phyloP scores from a whole-genome alignment of 2,888 invertebrate genomes.

The Andrena bucephala region DNA sequence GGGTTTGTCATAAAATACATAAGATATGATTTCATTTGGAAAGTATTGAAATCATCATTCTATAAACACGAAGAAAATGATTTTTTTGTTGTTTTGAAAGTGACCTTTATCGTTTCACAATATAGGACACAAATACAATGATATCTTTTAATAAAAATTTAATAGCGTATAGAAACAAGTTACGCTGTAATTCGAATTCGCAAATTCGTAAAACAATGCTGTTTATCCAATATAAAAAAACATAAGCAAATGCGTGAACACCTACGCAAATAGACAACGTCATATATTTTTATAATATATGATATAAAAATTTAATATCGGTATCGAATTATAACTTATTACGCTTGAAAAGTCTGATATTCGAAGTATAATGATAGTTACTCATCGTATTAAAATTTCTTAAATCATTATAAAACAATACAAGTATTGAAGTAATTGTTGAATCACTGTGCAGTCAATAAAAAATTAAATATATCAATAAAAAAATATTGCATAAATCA shows the following conservation, averaged over 20 bases:
- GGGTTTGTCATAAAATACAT: background rate
- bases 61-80: conserved; percentile 49
- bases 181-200: background rate
- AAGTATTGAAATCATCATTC: conserved; percentile 1
- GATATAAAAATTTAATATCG: conserved; percentile 16
- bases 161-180: conserved; percentile 16
- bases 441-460: conserved; percentile 35
- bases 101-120: background rate
- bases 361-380: conserved; percentile 48
- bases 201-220: background rate
- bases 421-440: conserved; percentile 17
- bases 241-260: conserved; percentile 21
- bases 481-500: conserved; percentile 23
- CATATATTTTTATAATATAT: conserved; percentile 19
- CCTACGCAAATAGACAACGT: conserved; percentile 23
- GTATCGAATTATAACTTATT: conserved; percentile 23
- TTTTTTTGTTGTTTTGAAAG: conserved; percentile 44
- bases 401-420: conserved; percentile 42
- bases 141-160: conserved; percentile 11
- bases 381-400: conserved; percentile 51
- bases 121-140: conserved; percentile 18
- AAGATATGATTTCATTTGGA: background rate
- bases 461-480: conserved; percentile 27
- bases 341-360: conserved; percentile 28
- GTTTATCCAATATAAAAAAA: conserved; percentile 17